Evolutionary conservation across 1,140 invertebrate genomes (phyloP).

Genomic region (Battus philenor): DNA sequence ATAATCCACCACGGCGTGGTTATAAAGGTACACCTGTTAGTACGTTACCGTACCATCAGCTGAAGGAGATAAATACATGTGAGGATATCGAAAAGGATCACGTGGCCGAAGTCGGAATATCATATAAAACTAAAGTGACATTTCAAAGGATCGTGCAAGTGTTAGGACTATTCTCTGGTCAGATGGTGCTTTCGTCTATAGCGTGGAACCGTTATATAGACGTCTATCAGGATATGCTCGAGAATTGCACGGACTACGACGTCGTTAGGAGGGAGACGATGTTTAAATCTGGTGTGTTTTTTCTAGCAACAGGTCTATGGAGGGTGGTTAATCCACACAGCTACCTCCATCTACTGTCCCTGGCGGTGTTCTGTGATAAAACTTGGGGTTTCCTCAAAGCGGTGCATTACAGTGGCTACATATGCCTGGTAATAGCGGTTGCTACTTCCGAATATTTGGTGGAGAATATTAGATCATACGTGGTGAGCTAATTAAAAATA

Average conservation of each 20-base stretch:
- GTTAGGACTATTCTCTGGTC: slow-evolving; percentile 80
- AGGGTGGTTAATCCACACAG: slow-evolving; percentile 88
- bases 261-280: slow-evolving; percentile 74
- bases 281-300: slow-evolving; percentile 82
- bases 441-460: slow-evolving; percentile 53
- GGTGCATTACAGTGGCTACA: slow-evolving; percentile 78
- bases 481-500: slow-evolving; percentile 36
- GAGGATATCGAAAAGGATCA: slow-evolving; percentile 73
- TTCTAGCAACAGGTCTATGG: slow-evolving; percentile 85
- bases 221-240: slow-evolving; percentile 84
- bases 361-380: slow-evolving; percentile 89
- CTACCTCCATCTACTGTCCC: slow-evolving; percentile 83
- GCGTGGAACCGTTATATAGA: slow-evolving; percentile 90
- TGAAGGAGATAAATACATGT: slow-evolving; percentile 65
- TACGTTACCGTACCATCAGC: slow-evolving; percentile 65
- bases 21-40: slow-evolving; percentile 77
- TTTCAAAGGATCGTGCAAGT: slow-evolving; percentile 80
- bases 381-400: slow-evolving; percentile 82
- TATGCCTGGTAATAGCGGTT: slow-evolving; percentile 42
- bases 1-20: slow-evolving; percentile 81
- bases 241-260: slow-evolving; percentile 77
- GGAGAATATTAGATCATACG: slow-evolving; percentile 36
- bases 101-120: slow-evolving; percentile 73
- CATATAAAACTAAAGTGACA: slow-evolving; percentile 80
- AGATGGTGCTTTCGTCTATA: slow-evolving; percentile 82